Percentiles rank a stretch among this genome's conserved stretches.
These are phyloP conservation scores for Apis cerana DNA, from an alignment of 1,140 invertebrate genomes.

Conservation along the genomic window DNA sequence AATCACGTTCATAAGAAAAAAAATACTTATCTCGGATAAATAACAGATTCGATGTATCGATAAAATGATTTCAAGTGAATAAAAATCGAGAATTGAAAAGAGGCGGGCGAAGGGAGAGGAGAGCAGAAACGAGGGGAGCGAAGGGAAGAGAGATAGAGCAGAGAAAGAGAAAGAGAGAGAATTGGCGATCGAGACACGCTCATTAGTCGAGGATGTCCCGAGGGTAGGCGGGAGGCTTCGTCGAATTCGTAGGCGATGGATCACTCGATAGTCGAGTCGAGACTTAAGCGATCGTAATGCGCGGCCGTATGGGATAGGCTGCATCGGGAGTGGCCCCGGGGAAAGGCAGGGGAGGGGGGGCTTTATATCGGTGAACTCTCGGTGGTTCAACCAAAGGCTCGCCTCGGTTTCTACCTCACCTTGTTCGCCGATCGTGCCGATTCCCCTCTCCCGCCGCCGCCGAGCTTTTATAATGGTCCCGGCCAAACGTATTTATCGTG, in stretches of 20 bases:
- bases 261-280: slow-evolving; percentile 75
- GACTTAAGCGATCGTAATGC: slow-evolving; percentile 79
- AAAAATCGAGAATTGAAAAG: slow-evolving; percentile 1
- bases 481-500: slow-evolving; percentile 79
- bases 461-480: slow-evolving; percentile 74
- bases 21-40: too few species aligned
- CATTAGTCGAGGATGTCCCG: slow-evolving; percentile 71
- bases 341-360: slow-evolving; percentile 34
- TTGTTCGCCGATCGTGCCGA: slow-evolving; percentile 54
- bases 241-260: slow-evolving; percentile 76
- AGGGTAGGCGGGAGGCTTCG: slow-evolving; percentile 69
- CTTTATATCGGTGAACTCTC: slow-evolving; percentile 60
- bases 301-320: slow-evolving; percentile 64
- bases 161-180: slow-evolving; percentile 1
- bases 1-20: too few species aligned
- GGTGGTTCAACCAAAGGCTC: neutral
- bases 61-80: neutral
- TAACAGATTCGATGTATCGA: too few species aligned
- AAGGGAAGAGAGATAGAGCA: neutral
- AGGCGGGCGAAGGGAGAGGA: neutral
- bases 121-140: too few species aligned
- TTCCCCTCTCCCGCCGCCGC: slow-evolving; percentile 45
- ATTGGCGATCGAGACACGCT: slow-evolving; percentile 69
- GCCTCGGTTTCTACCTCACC: slow-evolving; percentile 18
- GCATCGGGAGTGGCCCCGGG: slow-evolving; percentile 68